Evolutionary conservation across 2,888 invertebrate genomes (phyloP), one percentile per base, ranked within the genome.

Genomic region (Antheraea yamamai): DNA sequence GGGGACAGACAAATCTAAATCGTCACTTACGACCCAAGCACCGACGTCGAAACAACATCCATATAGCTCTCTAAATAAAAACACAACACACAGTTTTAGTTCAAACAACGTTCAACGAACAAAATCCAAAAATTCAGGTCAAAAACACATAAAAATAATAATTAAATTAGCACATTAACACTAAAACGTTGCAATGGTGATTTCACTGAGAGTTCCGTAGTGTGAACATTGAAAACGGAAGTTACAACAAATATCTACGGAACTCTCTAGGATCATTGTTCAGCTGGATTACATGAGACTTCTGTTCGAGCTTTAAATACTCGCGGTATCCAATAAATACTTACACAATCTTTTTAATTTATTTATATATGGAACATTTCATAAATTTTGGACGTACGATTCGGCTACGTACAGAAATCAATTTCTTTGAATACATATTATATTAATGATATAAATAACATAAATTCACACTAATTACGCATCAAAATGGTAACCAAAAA

Each of bases 31-130:
- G 85, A 74, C 83, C 83, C 84, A 76, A 83, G 87, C 85, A 85
- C 82, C 84, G 81, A 85, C 87, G 86, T 87, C 86, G 86, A 87
- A 89, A 87, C 90, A 91, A 92, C 92, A 93, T 91, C 87, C 86
- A 91, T 88, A 91, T 88, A 94, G 92, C 92, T 88, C 91, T 93
- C 93, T 91, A 87, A 87, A 92, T 93, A 94, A 94, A 39, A 93
- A 94, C 90, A 94, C 87, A 92, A 94, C 94, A 95, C 93, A 95
- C 93, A 94, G 89, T 91, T 93, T 93, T 91, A 93, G 94, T 94
- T 90, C 80, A 91, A 87, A 88, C 88, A 88, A 94, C 92, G 91
- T 92, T 91, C 94, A 95, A 94, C 92, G 93, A 94, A 94, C 93
- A 94, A 93, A 94, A 93, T 70, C 18, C 70, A 70, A 70, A 70